Evolutionary conservation across 2,888 invertebrate species (phyloP).

Genomic region (Ctenicera cuprea): DNA sequence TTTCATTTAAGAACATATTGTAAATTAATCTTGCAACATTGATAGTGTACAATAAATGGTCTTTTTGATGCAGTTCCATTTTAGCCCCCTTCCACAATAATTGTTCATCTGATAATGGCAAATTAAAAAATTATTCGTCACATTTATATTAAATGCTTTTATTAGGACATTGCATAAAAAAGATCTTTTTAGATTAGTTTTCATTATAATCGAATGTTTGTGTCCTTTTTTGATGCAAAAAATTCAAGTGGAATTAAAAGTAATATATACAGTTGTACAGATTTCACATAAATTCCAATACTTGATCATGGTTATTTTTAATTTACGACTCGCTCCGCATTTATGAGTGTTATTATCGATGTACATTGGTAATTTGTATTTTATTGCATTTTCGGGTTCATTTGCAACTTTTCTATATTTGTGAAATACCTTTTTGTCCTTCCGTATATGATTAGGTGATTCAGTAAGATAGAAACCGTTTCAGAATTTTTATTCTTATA

Average conservation of each 20-base stretch:
- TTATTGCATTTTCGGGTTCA: slow-evolving; percentile 68
- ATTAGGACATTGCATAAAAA: slow-evolving; percentile 18
- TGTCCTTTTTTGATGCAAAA: slow-evolving; percentile 1
- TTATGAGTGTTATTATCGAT: slow-evolving; percentile 65
- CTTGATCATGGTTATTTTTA: slow-evolving; percentile 59
- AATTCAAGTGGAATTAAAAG: neutral
- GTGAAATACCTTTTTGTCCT: neutral
- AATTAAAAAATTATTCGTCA: too few relatives aligned
- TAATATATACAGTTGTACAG: slow-evolving; percentile 65
- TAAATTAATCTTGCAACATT: neutral
- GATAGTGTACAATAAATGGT: neutral
- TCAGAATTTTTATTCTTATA: neutral
- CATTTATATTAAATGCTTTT: neutral
- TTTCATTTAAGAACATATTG: slow-evolving; percentile 5
- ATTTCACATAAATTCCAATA: slow-evolving; percentile 64
- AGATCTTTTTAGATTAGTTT: slow-evolving; percentile 6
- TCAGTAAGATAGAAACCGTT: too few relatives aligned
- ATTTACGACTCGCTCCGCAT: slow-evolving; percentile 60
- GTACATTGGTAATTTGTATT: slow-evolving; percentile 60
- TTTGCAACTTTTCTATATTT: slow-evolving; percentile 55
- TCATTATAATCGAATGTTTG: too few relatives aligned
- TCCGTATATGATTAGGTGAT: too few relatives aligned
- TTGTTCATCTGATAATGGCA: neutral
- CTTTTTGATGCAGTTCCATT: slow-evolving; percentile 11
- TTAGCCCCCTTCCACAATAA: neutral